Percentiles rank a stretch among this genome's conserved stretches.
Evolutionary conservation across 2,888 invertebrate genomes (phyloP).

Genomic region (Nudaria mundana): DNA sequence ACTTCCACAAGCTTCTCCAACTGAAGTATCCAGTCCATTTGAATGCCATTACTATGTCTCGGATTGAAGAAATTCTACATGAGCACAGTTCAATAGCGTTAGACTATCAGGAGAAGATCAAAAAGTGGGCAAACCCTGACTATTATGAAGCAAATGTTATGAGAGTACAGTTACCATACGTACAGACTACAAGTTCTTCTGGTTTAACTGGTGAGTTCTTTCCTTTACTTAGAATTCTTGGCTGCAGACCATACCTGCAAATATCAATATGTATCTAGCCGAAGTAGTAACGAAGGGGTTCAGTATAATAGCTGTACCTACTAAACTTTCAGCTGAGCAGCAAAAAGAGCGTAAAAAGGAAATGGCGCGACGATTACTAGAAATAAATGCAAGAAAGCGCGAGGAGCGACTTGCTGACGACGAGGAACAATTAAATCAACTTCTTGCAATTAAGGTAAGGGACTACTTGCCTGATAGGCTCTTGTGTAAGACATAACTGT

Average conservation of each 20-base stretch:
- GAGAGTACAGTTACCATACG: conserved; percentile 93
- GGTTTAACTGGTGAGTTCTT: conserved; percentile 81
- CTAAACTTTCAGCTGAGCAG: conserved; percentile 82
- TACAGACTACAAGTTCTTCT: conserved; percentile 82
- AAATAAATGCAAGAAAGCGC: conserved; percentile 93
- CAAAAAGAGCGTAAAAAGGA: conserved; percentile 94
- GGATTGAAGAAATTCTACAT: conserved; percentile 93
- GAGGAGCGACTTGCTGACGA: conserved; percentile 94
- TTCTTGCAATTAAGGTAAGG: conserved; percentile 85
- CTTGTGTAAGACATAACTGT: too few relatives aligned
- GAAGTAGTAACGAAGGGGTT: too few relatives aligned
- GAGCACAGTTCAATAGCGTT: conserved; percentile 89
- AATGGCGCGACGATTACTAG: conserved; percentile 90
- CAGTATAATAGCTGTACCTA: too few relatives aligned
- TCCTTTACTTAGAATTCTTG: too few relatives aligned
- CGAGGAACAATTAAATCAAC: conserved; percentile 90
- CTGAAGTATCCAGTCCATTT: conserved; percentile 96
- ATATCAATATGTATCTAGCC: too few relatives aligned
- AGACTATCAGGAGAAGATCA: conserved; percentile 90
- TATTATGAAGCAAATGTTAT: conserved; percentile 91
- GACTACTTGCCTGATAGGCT: too few relatives aligned
- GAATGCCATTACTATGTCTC: conserved; percentile 91
- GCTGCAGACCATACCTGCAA: too few relatives aligned
- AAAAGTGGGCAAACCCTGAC: conserved; percentile 90
- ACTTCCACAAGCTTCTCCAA: conserved; percentile 93